Percentiles rank a stretch among this genome's conserved stretches.
Conservation (phyloP, 2,113 vertebrate genomes). For the Solea senegalensis region DNA sequence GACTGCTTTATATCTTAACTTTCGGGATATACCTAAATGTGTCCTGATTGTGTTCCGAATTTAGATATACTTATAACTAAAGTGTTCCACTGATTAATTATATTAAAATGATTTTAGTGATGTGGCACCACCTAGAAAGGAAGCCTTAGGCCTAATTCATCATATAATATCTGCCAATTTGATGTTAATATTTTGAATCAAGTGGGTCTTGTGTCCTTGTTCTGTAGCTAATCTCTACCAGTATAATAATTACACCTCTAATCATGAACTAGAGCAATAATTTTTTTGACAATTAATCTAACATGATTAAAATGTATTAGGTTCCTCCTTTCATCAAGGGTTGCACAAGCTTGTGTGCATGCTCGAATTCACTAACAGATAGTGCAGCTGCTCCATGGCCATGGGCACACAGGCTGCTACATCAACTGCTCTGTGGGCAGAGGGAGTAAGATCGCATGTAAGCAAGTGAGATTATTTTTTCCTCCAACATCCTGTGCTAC, state of each 20-base stretch:
- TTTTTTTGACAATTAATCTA: constrained; percentile 74
- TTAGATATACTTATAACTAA: constrained; percentile 21
- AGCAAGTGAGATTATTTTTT: constrained; percentile 60
- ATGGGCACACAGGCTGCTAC: constrained; percentile 77
- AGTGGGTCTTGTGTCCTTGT: constrained; percentile 20
- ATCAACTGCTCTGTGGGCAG: constrained; percentile 76
- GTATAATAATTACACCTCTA: constrained; percentile 65
- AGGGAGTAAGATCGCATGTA: constrained; percentile 69
- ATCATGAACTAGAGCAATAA: constrained; percentile 60
- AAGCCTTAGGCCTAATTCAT: constrained; percentile 14
- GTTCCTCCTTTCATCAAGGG: constrained; percentile 61
- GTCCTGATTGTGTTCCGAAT: constrained; percentile 19
- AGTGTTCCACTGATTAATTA: constrained; percentile 10
- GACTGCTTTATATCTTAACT: constrained; percentile 16
- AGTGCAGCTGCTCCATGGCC: constrained; percentile 80
- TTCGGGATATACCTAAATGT: constrained; percentile 29
- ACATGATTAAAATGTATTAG: constrained; percentile 73
- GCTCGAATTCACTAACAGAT: constrained; percentile 76
- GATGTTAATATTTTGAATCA: constrained; percentile 33
- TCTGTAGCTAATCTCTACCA: constrained; percentile 57
- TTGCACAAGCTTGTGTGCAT: constrained; percentile 69
- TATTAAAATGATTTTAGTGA: constrained; percentile 23
- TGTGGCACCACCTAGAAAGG: background rate
- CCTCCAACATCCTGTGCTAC: constrained; percentile 49
- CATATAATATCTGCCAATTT: constrained; percentile 26